Conservation (phyloP, 1,140 invertebrate species). For the Melipona quadrifasciata region DNA sequence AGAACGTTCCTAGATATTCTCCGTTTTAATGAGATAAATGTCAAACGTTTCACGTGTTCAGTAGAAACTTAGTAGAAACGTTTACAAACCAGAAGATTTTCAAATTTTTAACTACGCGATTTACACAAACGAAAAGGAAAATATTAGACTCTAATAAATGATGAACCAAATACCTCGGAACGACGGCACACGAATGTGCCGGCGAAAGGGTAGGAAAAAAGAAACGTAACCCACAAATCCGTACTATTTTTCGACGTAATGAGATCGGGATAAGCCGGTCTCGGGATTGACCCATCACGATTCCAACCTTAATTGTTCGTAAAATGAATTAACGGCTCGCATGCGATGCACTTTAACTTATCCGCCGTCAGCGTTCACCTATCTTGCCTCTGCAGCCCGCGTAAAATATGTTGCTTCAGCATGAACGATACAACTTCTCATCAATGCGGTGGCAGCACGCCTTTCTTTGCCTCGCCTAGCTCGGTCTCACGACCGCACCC, state of each 20-base stretch:
- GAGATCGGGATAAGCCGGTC: constrained; percentile 53
- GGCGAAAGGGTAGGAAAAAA: not conserved
- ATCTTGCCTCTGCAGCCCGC: constrained; percentile 63
- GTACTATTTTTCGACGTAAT: constrained; percentile 24
- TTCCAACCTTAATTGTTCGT: constrained; percentile 76
- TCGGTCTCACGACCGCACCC: not conserved
- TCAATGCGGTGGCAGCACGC: constrained; percentile 45
- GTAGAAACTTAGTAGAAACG: not conserved
- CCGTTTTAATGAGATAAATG: not conserved
- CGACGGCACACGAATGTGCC: not conserved
- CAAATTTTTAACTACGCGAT: not conserved
- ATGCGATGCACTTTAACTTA: constrained; percentile 79
- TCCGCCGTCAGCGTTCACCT: constrained; percentile 69
- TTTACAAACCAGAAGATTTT: not conserved
- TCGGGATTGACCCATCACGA: constrained; percentile 76
- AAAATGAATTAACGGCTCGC: constrained; percentile 77
- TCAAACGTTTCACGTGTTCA: not conserved
- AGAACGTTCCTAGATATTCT: not conserved
- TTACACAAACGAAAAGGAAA: too few relatives aligned
- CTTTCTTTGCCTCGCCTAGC: constrained; percentile 21
- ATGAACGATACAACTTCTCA: constrained; percentile 72
- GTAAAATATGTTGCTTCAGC: constrained; percentile 77
- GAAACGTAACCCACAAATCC: not conserved
- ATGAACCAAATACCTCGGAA: not conserved
- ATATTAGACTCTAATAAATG: too few relatives aligned